phyloP scores from a whole-genome alignment of 2,888 invertebrate genomes.

The Pristionchus fissidentatus region DNA sequence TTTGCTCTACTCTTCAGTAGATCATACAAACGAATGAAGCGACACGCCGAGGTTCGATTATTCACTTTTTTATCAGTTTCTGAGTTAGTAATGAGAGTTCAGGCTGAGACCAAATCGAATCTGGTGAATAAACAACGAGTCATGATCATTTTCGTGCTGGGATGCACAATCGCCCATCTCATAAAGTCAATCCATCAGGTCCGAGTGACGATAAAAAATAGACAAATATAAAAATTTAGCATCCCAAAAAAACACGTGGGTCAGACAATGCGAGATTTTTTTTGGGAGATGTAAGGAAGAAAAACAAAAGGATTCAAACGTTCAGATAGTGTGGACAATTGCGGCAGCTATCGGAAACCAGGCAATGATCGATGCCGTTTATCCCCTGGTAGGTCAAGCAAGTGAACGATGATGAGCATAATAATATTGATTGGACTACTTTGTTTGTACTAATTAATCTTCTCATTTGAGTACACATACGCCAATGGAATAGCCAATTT shows the following conservation, averaged over 20 bases:
- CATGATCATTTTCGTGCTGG: constrained; percentile 23
- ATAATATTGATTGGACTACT: not conserved
- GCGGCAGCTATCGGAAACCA: constrained; percentile 14
- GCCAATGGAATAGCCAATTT: constrained; percentile 12
- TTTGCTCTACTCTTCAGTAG: not conserved
- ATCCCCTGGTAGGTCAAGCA: constrained; percentile 18
- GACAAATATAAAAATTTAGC: too few relatives aligned
- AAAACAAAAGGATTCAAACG: not conserved
- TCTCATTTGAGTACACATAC: not conserved
- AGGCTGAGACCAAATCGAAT: not conserved
- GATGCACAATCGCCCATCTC: constrained; percentile 28
- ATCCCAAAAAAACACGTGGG: too few relatives aligned
- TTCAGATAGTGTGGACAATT: not conserved
- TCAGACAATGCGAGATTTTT: too few relatives aligned
- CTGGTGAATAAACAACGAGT: constrained; percentile 20
- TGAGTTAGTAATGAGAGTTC: too few relatives aligned
- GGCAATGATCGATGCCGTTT: not conserved
- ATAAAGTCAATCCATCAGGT: constrained; percentile 3
- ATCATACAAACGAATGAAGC: constrained; percentile 16
- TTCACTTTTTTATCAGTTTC: not conserved
- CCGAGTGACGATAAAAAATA: too few relatives aligned
- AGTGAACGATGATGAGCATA: too few relatives aligned
- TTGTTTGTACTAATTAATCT: not conserved
- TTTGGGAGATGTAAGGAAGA: not conserved
- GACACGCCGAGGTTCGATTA: not conserved